A percentile compares a stretch with the other conserved stretches of the same genome.
Conservation (phyloP, 2,888 invertebrate species). For the Callyntrura guangdongensis region DNA sequence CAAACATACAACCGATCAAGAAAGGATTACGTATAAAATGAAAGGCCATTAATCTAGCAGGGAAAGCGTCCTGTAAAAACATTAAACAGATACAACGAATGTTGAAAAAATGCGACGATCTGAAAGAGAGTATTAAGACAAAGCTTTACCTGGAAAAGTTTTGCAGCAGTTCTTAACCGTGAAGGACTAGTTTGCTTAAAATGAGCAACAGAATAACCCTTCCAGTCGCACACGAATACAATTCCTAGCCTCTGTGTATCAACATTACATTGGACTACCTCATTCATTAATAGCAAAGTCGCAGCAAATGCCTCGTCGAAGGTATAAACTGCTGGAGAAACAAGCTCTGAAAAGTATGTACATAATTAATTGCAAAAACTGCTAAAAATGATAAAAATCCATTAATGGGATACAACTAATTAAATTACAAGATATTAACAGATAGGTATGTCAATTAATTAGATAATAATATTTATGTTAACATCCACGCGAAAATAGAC, state of each 20-base stretch:
- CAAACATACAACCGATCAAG: conserved; percentile 77
- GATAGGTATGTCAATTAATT: too few species aligned
- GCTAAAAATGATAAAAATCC: too few species aligned
- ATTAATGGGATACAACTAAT: too few species aligned
- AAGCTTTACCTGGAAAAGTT: conserved; percentile 85
- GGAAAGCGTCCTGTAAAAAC: conserved; percentile 79
- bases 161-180: conserved; percentile 85
- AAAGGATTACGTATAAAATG: conserved; percentile 81
- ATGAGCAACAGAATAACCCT: conserved; percentile 86
- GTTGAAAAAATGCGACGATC: too few species aligned
- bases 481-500: too few species aligned
- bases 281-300: conserved; percentile 86
- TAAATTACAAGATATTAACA: too few species aligned
- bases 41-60: conserved; percentile 80
- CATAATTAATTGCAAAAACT: too few species aligned
- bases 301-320: conserved; percentile 86
- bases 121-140: too few species aligned
- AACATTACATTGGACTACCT: conserved; percentile 85
- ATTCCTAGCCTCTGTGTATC: conserved; percentile 86
- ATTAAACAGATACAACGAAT: not conserved
- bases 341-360: conserved; percentile 48
- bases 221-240: conserved; percentile 86
- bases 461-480: too few species aligned
- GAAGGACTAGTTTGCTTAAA: conserved; percentile 85
- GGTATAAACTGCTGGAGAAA: conserved; percentile 85